A percentile compares a stretch with the other conserved stretches of the same genome.
Conservation (phyloP, 2,113 vertebrate genomes). For the Pangasianodon gigas region DNA sequence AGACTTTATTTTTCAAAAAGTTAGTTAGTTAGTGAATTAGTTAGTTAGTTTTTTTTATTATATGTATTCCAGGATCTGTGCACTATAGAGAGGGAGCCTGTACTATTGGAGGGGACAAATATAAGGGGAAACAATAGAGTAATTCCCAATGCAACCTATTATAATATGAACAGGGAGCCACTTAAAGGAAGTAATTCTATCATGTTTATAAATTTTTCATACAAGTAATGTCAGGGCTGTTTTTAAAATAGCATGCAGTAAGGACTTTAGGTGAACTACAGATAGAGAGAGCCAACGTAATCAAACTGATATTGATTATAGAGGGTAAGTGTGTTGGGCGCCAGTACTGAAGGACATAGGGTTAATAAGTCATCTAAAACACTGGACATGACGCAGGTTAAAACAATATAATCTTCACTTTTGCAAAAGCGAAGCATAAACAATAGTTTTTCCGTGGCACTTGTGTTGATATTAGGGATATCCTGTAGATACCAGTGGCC, state of each 20-base stretch:
- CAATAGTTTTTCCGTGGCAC: slow-evolving; percentile 65
- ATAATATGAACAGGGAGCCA: slow-evolving; percentile 7
- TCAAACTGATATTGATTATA: slow-evolving; percentile 30
- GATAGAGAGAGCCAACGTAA: slow-evolving; percentile 26
- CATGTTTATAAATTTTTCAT: slow-evolving; percentile 55
- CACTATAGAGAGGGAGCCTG: background rate
- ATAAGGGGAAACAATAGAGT: background rate
- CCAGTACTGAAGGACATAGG: slow-evolving; percentile 48
- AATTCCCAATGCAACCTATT: slow-evolving; percentile 12
- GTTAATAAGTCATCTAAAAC: slow-evolving; percentile 54
- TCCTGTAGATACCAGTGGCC: slow-evolving; percentile 67
- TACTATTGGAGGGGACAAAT: background rate
- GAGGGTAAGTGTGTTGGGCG: slow-evolving; percentile 20
- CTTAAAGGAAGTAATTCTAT: slow-evolving; percentile 38
- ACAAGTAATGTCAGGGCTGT: slow-evolving; percentile 58
- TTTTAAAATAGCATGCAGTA: slow-evolving; percentile 48
- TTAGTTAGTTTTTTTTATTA: background rate
- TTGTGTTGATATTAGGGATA: slow-evolving; percentile 69
- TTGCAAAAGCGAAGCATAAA: slow-evolving; percentile 60
- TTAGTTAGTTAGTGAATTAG: background rate
- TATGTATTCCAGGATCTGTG: background rate
- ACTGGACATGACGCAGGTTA: slow-evolving; percentile 64
- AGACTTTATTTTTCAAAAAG: background rate
- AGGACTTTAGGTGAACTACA: slow-evolving; percentile 31
- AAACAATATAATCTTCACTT: slow-evolving; percentile 63